Percentiles rank a stretch among this genome's conserved stretches.
Conservation (phyloP, 1,140 invertebrate species). For the Tigriopus japonicus region DNA sequence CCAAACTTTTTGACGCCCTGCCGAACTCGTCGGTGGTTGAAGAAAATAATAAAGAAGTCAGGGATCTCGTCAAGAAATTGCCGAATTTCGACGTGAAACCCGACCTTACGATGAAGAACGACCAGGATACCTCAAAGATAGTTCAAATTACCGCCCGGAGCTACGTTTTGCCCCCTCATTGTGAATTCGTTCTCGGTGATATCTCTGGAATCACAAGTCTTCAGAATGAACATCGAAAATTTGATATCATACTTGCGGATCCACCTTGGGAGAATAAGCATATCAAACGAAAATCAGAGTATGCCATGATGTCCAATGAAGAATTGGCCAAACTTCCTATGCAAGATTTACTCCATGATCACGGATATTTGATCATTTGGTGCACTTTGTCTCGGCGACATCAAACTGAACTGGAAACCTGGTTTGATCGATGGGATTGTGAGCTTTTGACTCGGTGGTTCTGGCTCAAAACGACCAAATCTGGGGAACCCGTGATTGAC, state of each 20-base stretch:
- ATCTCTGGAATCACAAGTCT: background rate
- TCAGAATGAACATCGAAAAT: slow-evolving; percentile 1
- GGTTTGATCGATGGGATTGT: background rate
- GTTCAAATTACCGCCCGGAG: background rate
- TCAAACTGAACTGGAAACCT: background rate
- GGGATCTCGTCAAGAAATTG: background rate
- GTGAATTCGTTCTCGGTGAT: background rate
- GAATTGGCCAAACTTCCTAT: background rate
- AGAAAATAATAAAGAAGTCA: background rate
- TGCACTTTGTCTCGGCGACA: background rate
- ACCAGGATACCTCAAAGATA: background rate
- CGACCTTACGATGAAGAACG: background rate
- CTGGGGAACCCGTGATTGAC: slow-evolving; percentile 4
- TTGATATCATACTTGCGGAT: slow-evolving; percentile 13
- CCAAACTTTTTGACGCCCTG: background rate
- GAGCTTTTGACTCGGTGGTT: background rate
- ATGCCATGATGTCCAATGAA: background rate
- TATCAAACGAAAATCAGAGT: slow-evolving; percentile 9
- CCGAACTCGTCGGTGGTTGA: background rate
- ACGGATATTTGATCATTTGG: background rate
- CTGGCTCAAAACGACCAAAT: slow-evolving; percentile 8
- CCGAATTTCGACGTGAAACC: background rate
- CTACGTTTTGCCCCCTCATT: background rate
- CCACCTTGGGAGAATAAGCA: slow-evolving; percentile 16
- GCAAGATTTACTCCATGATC: background rate